Percentiles rank a stretch among this genome's conserved stretches.
Evolutionary conservation across 2,888 invertebrate genomes (phyloP).

Genomic region (Harpalus rufipes): DNA sequence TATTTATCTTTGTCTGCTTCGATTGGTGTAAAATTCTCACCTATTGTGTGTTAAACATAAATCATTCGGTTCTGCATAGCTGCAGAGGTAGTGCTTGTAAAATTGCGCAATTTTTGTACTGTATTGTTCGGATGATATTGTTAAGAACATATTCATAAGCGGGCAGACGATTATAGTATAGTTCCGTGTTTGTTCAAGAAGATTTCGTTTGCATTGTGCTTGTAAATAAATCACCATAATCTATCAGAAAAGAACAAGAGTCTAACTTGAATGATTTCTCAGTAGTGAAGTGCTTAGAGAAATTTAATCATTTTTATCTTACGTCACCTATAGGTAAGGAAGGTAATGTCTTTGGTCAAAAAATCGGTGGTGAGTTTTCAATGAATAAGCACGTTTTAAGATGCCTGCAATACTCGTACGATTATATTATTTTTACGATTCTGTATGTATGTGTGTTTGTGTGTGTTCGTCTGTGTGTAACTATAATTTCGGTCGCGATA

Average conservation of each 20-base stretch:
- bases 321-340: no score
- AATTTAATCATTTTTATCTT: no score
- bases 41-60: conserved; percentile 46
- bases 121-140: conserved; percentile 23
- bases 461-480: no score
- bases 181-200: background rate
- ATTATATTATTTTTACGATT: no score
- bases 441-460: no score
- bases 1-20: conserved; percentile 46
- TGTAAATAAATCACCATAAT: background rate
- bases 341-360: no score
- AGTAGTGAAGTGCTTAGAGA: no score
- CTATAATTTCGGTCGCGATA: no score
- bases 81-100: conserved; percentile 15
- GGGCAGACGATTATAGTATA: background rate
- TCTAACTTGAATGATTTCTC: no score
- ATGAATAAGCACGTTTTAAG: no score
- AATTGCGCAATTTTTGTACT: conserved; percentile 25
- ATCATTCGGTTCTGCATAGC: conserved; percentile 38
- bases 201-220: background rate
- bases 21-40: conserved; percentile 53
- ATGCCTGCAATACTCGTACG: no score
- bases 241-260: background rate
- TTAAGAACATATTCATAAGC: background rate
- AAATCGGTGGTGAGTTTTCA: no score